These are phyloP conservation scores for Scolopax mira DNA, from an alignment of 2,113 vertebrate species.

Conservation along the genomic window DNA sequence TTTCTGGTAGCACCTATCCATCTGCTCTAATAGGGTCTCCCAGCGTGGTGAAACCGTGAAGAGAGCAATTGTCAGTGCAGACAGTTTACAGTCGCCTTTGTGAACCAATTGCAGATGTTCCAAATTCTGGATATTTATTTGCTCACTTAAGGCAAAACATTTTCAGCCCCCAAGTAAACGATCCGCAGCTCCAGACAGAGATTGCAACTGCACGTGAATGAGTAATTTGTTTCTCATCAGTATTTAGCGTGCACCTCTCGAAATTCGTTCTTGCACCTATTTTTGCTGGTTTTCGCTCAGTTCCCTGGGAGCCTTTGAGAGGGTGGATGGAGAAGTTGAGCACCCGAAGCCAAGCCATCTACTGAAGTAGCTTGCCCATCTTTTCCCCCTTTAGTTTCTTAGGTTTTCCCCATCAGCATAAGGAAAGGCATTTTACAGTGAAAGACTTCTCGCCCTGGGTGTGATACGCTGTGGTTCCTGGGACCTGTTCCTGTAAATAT, in stretches of 20 bases:
- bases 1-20: slow-evolving; percentile 9
- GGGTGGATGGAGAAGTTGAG: not conserved
- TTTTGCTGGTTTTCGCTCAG: not conserved
- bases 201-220: not conserved
- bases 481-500: not conserved
- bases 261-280: not conserved
- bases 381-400: not conserved
- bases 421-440: not conserved
- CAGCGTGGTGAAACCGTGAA: not conserved
- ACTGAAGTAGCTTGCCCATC: not conserved
- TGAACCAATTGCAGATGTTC: not conserved
- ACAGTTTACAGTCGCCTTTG: not conserved
- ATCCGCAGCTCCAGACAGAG: not conserved
- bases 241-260: not conserved
- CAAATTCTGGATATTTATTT: slow-evolving; percentile 6
- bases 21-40: not conserved
- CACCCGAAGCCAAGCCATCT: not conserved
- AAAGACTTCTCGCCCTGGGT: not conserved
- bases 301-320: not conserved
- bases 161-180: not conserved
- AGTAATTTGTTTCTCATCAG: not conserved
- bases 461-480: accelerated
- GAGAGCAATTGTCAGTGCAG: not conserved
- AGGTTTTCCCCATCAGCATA: not conserved
- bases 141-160: not conserved